Conservation (phyloP, 2,888 invertebrate genomes). For the Drosophila koepferae region DNA sequence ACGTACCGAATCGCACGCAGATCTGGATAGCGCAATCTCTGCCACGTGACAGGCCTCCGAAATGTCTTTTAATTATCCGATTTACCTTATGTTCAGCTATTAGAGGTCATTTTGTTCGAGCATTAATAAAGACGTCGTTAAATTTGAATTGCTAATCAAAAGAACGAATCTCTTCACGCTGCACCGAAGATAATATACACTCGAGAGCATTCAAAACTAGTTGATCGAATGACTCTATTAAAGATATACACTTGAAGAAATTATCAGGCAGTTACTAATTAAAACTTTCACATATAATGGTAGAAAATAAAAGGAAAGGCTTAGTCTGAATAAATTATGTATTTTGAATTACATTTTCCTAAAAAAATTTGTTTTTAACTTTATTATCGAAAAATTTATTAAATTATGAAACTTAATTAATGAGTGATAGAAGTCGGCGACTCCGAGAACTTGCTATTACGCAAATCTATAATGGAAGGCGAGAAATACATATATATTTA, state of each 20-base stretch:
- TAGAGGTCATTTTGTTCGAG: conserved; percentile 40
- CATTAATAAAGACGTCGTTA: conserved; percentile 41
- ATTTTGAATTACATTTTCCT: too few species aligned
- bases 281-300: background rate
- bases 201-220: background rate
- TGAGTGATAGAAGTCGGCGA: too few species aligned
- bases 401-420: too few species aligned
- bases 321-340: background rate
- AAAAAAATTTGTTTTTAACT: too few species aligned
- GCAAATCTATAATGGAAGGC: too few species aligned
- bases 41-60: conserved; percentile 45
- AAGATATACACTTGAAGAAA: conserved; percentile 4
- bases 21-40: conserved; percentile 49
- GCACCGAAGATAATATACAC: conserved; percentile 20
- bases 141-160: conserved; percentile 58
- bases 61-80: conserved; percentile 32
- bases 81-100: conserved; percentile 36
- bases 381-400: too few species aligned
- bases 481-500: too few species aligned
- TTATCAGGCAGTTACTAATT: background rate
- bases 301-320: background rate
- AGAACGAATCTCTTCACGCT: conserved; percentile 6
- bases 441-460: too few species aligned
- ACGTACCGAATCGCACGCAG: conserved; percentile 40
- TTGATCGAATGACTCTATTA: background rate